Evolutionary conservation across 2,113 vertebrate genomes (phyloP), one percentile per base, ranked within the genome.

Genomic region (Scomber scombrus): DNA sequence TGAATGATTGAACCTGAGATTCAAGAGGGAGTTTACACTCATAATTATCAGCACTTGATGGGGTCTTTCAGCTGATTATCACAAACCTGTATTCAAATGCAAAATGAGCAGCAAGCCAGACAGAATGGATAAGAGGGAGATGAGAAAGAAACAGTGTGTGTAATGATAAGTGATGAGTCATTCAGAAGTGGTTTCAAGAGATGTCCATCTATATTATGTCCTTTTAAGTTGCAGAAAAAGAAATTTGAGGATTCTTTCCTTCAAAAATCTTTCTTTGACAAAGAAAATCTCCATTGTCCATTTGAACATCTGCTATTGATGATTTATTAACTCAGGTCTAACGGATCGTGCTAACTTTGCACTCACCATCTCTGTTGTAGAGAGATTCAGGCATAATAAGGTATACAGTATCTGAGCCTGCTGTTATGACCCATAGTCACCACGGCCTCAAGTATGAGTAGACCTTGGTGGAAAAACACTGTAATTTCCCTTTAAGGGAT

Each of bases 131-230:
- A 50, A 71, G 21, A 74, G 18, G 6, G 11, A 54, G 23, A 61
- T 23, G 49, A 51, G 40, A n/a, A 4, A 15, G 34, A 29, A 52
- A 56, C 3, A 26, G 51, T 26, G 43, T 21, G 23, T 56, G 19
- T 52, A 19, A 21, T 14, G 63, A 73, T 71, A 52, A 75, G 67
- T 14, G 63, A 73, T 71, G 56, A 75, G 66, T 88, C 52, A 56
- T 63, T 67, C 50, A 26, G 60, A 80, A 75, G 82, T 57, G 4
- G 83, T 87, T 74, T 62, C 23, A 23, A 16, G 31, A 64, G 66
- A 71, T 75, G 58, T 47, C 46, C 51, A 34, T 56, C 52, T 57
- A n/a, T 75, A 65, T 71, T 78, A 61, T 68, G 14, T 34, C 49
- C 9, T 40, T 40, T 40, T 40, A 40, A 40, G 34, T 40, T 40